Evolutionary conservation across 2,797 vertebrate genomes (phyloP).

Genomic region (Acanthis flammea): DNA sequence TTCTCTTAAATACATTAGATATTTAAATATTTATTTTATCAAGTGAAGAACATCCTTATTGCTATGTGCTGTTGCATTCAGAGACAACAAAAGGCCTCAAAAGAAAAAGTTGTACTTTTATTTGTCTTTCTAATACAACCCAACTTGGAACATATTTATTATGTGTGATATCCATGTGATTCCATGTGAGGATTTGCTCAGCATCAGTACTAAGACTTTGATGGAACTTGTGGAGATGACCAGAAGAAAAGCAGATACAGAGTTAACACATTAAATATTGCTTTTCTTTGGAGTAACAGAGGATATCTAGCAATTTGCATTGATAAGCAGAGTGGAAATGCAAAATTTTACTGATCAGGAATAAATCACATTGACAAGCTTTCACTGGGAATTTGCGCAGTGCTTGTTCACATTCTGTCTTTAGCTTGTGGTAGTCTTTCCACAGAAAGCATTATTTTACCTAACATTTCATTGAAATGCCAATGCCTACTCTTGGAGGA

Average conservation of each 20-base stretch:
- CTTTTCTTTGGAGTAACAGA: neutral
- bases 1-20: neutral
- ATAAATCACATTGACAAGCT: neutral
- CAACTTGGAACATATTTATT: neutral
- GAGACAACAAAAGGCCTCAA: neutral
- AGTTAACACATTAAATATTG: neutral
- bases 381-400: neutral
- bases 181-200: neutral
- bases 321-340: neutral
- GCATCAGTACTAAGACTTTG: neutral
- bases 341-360: neutral
- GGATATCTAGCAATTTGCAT: neutral
- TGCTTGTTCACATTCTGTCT: neutral
- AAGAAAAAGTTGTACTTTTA: neutral
- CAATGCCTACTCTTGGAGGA: neutral
- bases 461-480: neutral
- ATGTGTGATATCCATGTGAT: neutral
- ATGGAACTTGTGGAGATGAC: neutral
- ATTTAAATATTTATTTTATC: neutral
- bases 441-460: neutral
- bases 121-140: neutral
- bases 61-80: neutral
- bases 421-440: neutral
- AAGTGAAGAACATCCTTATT: neutral
- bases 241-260: neutral